These are phyloP conservation scores for Nephotettix cincticeps DNA, from an alignment of 1,140 invertebrate genomes.

Conservation along the genomic window DNA sequence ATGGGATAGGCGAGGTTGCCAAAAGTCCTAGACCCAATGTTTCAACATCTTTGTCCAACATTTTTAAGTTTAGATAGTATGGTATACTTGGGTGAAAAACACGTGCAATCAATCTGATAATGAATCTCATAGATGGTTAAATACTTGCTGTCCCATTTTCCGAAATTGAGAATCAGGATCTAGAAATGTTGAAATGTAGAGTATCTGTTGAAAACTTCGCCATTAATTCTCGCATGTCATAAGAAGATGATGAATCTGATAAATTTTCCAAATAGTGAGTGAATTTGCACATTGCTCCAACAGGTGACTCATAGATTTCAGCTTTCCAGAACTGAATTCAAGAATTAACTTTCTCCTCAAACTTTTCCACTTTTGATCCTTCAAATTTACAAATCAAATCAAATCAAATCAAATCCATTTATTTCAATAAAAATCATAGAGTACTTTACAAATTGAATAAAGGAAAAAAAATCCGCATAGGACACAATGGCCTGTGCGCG, in stretches of 20 bases:
- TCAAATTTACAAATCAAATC: slow-evolving; percentile 39
- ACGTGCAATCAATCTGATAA: slow-evolving; percentile 25
- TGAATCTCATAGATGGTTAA: slow-evolving; percentile 42
- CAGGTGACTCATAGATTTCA: slow-evolving; percentile 41
- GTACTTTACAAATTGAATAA: too few species aligned
- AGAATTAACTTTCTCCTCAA: slow-evolving; percentile 44
- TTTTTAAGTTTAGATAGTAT: slow-evolving; percentile 26
- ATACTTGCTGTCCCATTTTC: slow-evolving; percentile 48
- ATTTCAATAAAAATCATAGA: too few species aligned
- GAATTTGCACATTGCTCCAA: slow-evolving; percentile 21
- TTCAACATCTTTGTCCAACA: slow-evolving; percentile 36
- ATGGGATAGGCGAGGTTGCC: too few species aligned
- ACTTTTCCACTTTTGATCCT: slow-evolving; percentile 45
- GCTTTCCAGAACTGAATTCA: slow-evolving; percentile 40
- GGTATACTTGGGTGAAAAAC: slow-evolving; percentile 30
- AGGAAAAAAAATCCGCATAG: too few species aligned
- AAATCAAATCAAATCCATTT: too few species aligned
- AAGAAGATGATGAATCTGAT: neutral
- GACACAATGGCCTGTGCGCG: too few species aligned
- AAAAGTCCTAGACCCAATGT: too few species aligned
- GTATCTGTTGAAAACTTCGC: slow-evolving; percentile 56
- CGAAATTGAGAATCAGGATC: slow-evolving; percentile 52
- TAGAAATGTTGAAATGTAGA: slow-evolving; percentile 53
- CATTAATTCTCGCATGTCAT: slow-evolving; percentile 49
- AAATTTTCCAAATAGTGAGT: neutral